A percentile compares a stretch with the other conserved stretches of the same genome.
Conservation (phyloP, 2,113 vertebrate genomes). For the Bambusicola thoracicus region DNA sequence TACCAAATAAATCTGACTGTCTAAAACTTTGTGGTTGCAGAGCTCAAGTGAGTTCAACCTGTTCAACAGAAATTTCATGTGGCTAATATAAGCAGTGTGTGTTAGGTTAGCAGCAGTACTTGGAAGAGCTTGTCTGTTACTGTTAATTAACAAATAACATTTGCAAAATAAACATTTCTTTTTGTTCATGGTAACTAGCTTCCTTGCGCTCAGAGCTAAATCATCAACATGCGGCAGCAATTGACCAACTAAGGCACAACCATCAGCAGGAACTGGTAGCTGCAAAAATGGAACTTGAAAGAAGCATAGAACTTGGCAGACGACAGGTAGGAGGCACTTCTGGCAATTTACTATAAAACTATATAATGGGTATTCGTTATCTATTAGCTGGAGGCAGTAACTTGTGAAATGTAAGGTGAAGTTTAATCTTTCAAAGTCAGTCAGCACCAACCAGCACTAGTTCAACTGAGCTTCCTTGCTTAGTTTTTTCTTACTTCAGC, state of each 20-base stretch:
- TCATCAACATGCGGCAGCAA: constrained; percentile 93
- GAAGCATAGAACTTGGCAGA: constrained; percentile 87
- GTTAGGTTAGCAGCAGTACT: background rate
- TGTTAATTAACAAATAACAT: background rate
- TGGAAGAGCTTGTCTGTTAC: background rate
- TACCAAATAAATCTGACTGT: background rate
- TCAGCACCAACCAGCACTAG: background rate
- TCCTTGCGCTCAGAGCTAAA: constrained; percentile 96
- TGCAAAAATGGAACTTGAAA: constrained; percentile 90
- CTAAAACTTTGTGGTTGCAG: background rate
- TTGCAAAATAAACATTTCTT: background rate
- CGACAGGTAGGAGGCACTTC: constrained; percentile 80
- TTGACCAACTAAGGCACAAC: constrained; percentile 91
- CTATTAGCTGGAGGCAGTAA: background rate
- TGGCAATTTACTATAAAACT: background rate
- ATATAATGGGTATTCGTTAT: background rate
- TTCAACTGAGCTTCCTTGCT: background rate
- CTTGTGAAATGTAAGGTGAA: background rate
- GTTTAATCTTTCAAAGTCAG: background rate
- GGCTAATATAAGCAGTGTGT: background rate
- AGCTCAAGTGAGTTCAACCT: background rate
- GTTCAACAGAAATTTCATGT: background rate
- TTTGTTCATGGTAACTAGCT: constrained; percentile 74
- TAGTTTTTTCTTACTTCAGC: background rate
- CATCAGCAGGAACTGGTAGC: constrained; percentile 91